These are phyloP conservation scores for Rhogogaster chlorosoma DNA, from an alignment of 2,888 invertebrate genomes.

Conservation along the genomic window DNA sequence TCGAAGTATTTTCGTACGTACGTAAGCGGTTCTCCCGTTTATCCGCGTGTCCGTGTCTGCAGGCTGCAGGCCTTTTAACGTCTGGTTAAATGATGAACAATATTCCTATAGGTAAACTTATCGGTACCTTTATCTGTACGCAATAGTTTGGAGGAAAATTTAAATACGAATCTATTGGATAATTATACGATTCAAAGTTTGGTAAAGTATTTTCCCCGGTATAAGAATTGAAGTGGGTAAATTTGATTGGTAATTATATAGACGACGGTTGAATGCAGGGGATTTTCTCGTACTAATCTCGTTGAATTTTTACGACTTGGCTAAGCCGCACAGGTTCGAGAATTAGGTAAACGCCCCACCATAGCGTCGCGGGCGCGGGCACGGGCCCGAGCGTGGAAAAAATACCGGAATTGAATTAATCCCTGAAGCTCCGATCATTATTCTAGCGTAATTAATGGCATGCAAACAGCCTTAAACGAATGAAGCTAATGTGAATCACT, in stretches of 20 bases:
- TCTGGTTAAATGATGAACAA: background rate
- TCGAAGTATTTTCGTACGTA: background rate
- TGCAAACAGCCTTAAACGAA: constrained; percentile 52
- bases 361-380: too few species aligned
- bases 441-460: constrained; percentile 56
- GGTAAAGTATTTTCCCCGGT: background rate
- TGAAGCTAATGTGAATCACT: constrained; percentile 56
- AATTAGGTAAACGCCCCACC: constrained; percentile 20
- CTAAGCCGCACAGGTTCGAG: background rate
- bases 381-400: background rate
- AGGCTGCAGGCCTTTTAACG: background rate
- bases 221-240: background rate
- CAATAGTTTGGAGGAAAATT: background rate
- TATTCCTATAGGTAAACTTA: background rate
- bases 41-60: background rate
- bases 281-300: constrained; percentile 9
- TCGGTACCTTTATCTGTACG: background rate
- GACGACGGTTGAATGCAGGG: background rate
- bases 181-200: background rate
- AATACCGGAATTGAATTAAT: constrained; percentile 42
- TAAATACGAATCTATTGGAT: background rate
- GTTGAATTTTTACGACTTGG: constrained; percentile 39
- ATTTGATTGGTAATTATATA: constrained; percentile 29
- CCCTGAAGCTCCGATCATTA: constrained; percentile 54
- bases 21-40: constrained; percentile 7